Evolutionary conservation across 2,797 vertebrate species (phyloP).

Genomic region (Schizothorax lantsangensis): DNA sequence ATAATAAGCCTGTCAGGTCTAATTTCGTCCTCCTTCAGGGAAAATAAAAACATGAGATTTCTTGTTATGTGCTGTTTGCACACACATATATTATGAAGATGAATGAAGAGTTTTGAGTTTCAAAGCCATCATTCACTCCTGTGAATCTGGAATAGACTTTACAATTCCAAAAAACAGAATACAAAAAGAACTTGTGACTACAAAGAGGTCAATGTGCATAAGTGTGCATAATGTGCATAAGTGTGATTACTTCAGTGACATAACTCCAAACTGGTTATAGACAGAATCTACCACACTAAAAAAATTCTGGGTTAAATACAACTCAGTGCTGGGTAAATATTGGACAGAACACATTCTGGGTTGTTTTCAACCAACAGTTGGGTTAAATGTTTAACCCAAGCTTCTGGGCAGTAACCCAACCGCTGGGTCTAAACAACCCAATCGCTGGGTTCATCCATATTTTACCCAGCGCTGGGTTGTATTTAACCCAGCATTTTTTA

Average conservation of each 20-base stretch:
- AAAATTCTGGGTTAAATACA: too few relatives aligned
- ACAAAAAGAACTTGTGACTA: slow-evolving; percentile 4
- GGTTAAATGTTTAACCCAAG: too few relatives aligned
- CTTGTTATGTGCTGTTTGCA: slow-evolving; percentile 8
- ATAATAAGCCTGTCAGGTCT: slow-evolving; percentile 47
- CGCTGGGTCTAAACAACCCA: too few relatives aligned
- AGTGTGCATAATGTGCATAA: background rate
- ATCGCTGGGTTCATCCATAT: too few relatives aligned
- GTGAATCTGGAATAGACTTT: background rate
- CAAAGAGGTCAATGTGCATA: background rate
- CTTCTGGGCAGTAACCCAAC: too few relatives aligned
- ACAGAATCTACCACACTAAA: slow-evolving; percentile 11
- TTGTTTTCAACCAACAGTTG: too few relatives aligned
- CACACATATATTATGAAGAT: slow-evolving; percentile 31
- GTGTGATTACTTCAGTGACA: background rate
- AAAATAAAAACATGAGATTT: slow-evolving; percentile 46
- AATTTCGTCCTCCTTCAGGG: slow-evolving; percentile 32
- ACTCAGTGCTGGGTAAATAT: too few relatives aligned
- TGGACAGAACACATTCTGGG: too few relatives aligned
- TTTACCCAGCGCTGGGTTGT: too few relatives aligned
- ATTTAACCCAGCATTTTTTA: too few relatives aligned
- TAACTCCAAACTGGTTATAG: slow-evolving; percentile 2
- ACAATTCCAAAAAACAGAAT: slow-evolving; percentile 19
- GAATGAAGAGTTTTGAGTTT: slow-evolving; percentile 32
- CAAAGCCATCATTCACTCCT: slow-evolving; percentile 18